Percentiles rank a stretch among this genome's conserved stretches.
Conservation (phyloP, 2,113 vertebrate genomes). For the Grallaria varia region DNA sequence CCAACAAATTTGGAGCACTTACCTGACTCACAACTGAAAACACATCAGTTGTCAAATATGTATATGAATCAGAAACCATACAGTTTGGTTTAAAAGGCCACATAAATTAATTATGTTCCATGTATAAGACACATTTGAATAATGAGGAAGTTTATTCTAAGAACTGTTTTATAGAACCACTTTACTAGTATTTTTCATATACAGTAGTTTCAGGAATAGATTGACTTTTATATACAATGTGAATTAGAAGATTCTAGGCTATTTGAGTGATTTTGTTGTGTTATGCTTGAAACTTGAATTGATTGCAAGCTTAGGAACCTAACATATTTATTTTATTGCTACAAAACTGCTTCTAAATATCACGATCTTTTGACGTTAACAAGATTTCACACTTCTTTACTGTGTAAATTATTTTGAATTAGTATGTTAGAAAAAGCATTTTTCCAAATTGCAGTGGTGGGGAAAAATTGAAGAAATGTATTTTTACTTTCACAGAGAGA, state of each 20-base stretch:
- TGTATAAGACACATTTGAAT: background rate
- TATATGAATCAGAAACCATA: background rate
- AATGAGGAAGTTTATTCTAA: background rate
- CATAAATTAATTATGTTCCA: background rate
- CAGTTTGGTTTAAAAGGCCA: background rate
- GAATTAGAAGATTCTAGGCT: slow-evolving; percentile 23
- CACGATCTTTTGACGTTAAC: background rate
- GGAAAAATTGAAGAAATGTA: background rate
- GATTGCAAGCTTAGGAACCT: slow-evolving; percentile 20
- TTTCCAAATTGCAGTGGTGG: slow-evolving; percentile 33
- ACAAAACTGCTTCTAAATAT: slow-evolving; percentile 19
- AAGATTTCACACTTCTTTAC: slow-evolving; percentile 3
- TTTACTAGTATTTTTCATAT: slow-evolving; percentile 22
- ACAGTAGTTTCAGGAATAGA: slow-evolving; percentile 11
- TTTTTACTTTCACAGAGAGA: slow-evolving; percentile 40
- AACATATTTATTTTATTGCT: slow-evolving; percentile 53
- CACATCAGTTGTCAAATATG: slow-evolving; percentile 3
- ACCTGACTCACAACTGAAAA: slow-evolving; percentile 13
- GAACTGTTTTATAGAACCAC: slow-evolving; percentile 30
- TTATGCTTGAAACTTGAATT: slow-evolving; percentile 28
- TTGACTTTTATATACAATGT: slow-evolving; percentile 11
- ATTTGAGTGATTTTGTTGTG: slow-evolving; percentile 10
- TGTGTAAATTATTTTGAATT: background rate
- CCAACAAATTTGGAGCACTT: slow-evolving; percentile 13
- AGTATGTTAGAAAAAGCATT: slow-evolving; percentile 14